phyloP scores from a whole-genome alignment of 2,797 vertebrate genomes.

The Moxostoma hubbsi region DNA sequence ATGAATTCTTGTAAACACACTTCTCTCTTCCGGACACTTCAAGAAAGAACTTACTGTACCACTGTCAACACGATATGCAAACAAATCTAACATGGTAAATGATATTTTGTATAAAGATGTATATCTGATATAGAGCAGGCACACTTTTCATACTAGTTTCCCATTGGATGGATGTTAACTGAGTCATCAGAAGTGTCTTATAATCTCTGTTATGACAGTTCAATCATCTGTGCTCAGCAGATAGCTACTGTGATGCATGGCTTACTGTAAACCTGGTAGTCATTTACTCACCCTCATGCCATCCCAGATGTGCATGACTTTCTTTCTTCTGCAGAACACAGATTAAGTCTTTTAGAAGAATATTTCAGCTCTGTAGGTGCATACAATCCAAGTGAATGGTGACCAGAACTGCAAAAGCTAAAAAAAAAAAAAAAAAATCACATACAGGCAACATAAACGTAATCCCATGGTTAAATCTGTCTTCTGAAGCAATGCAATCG shows the following conservation, averaged over 20 bases:
- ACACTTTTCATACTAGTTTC: neutral
- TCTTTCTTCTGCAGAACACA: too few relatives aligned
- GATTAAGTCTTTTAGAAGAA: too few relatives aligned
- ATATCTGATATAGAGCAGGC: neutral
- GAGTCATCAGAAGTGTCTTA: slow-evolving; percentile 10
- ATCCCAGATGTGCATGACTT: too few relatives aligned
- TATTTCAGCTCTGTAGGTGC: too few relatives aligned
- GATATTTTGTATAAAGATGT: neutral
- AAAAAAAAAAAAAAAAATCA: too few relatives aligned
- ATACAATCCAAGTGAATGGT: too few relatives aligned
- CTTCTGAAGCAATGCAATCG: too few relatives aligned
- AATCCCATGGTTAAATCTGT: too few relatives aligned
- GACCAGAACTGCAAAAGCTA: too few relatives aligned
- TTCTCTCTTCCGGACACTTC: neutral
- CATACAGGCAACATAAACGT: too few relatives aligned
- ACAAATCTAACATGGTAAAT: neutral
- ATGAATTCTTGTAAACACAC: too few relatives aligned
- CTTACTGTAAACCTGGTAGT: neutral
- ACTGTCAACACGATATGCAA: neutral
- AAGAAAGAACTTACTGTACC: neutral
- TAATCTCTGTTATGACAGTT: slow-evolving; percentile 2
- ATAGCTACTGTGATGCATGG: slow-evolving; percentile 18
- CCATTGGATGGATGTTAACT: neutral
- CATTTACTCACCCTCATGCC: too few relatives aligned
- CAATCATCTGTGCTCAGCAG: slow-evolving; percentile 1